Evolutionary conservation across 2,797 vertebrate species (phyloP).

Genomic region (Coregonus ussuriensis): DNA sequence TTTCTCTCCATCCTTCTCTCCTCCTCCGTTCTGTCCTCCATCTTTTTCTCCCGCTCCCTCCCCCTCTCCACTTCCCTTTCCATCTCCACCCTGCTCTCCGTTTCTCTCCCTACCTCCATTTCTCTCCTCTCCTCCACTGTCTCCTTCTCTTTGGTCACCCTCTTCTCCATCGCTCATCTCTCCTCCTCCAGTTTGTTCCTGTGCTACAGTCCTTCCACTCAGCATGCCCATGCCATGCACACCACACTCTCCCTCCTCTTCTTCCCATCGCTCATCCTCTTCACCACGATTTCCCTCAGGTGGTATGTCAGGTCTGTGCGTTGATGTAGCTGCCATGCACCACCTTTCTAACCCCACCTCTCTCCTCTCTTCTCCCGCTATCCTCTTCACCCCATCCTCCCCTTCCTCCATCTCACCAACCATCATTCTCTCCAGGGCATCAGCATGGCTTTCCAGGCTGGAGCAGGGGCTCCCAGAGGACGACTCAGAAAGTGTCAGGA

Average conservation of each 20-base stretch:
- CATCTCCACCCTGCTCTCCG: slow-evolving; percentile 14
- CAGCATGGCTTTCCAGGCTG: slow-evolving; percentile 37
- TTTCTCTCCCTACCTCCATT: slow-evolving; percentile 19
- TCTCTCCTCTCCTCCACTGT: slow-evolving; percentile 11
- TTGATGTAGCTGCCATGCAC: not conserved
- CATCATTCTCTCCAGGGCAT: slow-evolving; percentile 28
- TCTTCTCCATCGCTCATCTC: slow-evolving; percentile 15
- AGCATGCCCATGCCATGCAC: not conserved
- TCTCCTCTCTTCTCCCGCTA: slow-evolving; percentile 8
- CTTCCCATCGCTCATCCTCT: not conserved
- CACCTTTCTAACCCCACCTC: slow-evolving; percentile 8
- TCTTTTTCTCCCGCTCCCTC: slow-evolving; percentile 44
- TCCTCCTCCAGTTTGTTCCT: slow-evolving; percentile 1
- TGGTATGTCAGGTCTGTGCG: not conserved
- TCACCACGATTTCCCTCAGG: not conserved
- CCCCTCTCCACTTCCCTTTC: slow-evolving; percentile 7
- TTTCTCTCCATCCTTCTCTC: slow-evolving; percentile 47
- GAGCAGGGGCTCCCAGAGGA: slow-evolving; percentile 46
- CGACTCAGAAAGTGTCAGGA: slow-evolving; percentile 49
- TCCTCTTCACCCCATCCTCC: slow-evolving; percentile 18
- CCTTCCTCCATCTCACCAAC: not conserved
- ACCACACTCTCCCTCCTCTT: not conserved
- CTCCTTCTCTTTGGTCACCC: slow-evolving; percentile 14
- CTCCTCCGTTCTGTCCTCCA: slow-evolving; percentile 7
- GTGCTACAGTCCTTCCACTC: not conserved